phyloP scores from a whole-genome alignment of 1,140 invertebrate species.

The Rhopalosiphum maidis region DNA sequence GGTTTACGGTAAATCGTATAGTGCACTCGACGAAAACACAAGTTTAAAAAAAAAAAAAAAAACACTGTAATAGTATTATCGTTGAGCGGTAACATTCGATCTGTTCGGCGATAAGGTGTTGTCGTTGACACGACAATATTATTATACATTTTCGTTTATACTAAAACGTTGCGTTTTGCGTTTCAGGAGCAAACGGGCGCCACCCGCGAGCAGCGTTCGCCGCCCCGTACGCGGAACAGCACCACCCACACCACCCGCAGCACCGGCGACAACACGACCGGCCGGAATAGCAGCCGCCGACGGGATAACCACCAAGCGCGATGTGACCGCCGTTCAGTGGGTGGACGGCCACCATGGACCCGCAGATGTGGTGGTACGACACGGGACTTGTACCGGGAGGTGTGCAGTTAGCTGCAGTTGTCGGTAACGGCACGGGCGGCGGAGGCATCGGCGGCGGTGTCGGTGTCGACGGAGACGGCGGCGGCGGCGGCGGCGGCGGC shows the following conservation, averaged over 20 bases:
- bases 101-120: too few relatives aligned
- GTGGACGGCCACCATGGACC: slow-evolving; percentile 15
- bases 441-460: background rate
- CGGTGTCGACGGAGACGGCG: background rate
- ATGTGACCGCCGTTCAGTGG: background rate
- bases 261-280: background rate
- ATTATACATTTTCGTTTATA: background rate
- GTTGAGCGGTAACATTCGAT: too few relatives aligned
- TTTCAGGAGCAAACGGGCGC: background rate
- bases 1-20: too few relatives aligned
- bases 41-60: too few relatives aligned
- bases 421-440: slow-evolving; percentile 7
- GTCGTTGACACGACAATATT: too few relatives aligned
- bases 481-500: background rate
- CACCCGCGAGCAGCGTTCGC: background rate
- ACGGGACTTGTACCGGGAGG: background rate
- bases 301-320: background rate
- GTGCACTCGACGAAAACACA: too few relatives aligned
- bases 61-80: too few relatives aligned
- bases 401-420: background rate
- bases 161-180: background rate
- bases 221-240: background rate
- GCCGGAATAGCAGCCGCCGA: background rate
- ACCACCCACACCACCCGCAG: too few relatives aligned
- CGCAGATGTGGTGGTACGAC: slow-evolving; percentile 23